phyloP scores from a whole-genome alignment of 2,113 vertebrate genomes.

The Ondatra zibethicus region DNA sequence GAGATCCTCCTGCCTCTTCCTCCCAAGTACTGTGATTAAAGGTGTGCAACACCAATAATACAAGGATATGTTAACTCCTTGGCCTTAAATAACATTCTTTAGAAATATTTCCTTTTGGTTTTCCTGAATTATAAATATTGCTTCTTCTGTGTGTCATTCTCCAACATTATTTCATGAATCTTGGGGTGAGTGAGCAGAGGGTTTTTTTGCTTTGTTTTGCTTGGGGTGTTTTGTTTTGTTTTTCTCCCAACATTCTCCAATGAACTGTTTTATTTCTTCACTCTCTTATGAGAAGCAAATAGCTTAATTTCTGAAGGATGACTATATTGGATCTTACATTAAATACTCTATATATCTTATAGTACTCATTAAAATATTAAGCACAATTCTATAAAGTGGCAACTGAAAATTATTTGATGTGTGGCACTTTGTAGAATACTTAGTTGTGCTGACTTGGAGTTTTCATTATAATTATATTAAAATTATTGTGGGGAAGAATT shows the following conservation, averaged over 20 bases:
- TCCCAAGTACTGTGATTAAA: neutral
- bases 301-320: slow-evolving; percentile 40
- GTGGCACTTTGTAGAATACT: slow-evolving; percentile 38
- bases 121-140: slow-evolving; percentile 33
- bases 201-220: slow-evolving; percentile 19
- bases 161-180: neutral
- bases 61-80: slow-evolving; percentile 10
- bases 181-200: neutral
- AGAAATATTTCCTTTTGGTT: slow-evolving; percentile 45
- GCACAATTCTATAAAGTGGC: neutral
- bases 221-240: neutral
- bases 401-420: slow-evolving; percentile 28
- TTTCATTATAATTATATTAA: slow-evolving; percentile 45
- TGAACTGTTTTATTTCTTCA: slow-evolving; percentile 58
- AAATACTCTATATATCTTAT: neutral
- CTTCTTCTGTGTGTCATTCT: slow-evolving; percentile 39
- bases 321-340: slow-evolving; percentile 3
- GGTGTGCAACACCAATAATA: neutral
- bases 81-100: slow-evolving; percentile 52
- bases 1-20: neutral
- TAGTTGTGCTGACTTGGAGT: slow-evolving; percentile 11
- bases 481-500: slow-evolving; percentile 40
- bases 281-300: slow-evolving; percentile 44
- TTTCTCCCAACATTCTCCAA: slow-evolving; percentile 17
- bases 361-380: slow-evolving; percentile 36